phyloP scores from a whole-genome alignment of 2,888 invertebrate genomes.

The Ganaspis brasiliensis region DNA sequence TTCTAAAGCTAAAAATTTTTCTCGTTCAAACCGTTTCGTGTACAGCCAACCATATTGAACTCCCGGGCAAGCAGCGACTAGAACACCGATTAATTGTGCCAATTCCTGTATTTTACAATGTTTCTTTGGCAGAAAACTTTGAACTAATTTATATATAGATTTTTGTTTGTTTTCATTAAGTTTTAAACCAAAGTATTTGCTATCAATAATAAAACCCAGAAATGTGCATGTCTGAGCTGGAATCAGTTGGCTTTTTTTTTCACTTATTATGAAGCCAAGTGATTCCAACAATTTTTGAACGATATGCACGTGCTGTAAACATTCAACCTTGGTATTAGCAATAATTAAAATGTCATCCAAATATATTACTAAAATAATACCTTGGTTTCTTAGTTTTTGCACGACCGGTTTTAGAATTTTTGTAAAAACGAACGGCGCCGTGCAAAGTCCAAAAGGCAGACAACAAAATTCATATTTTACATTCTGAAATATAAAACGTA shows the following conservation, averaged over 20 bases:
- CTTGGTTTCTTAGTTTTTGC: conserved; percentile 17
- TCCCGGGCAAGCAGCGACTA: conserved; percentile 49
- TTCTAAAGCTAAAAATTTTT: conserved; percentile 49
- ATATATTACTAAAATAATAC: conserved; percentile 33
- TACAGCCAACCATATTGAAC: conserved; percentile 54
- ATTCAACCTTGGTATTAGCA: not conserved
- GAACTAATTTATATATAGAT: conserved; percentile 13
- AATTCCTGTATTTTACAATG: conserved; percentile 51
- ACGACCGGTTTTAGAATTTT: conserved; percentile 48
- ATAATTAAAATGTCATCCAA: conserved; percentile 46
- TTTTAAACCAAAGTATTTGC: conserved; percentile 30
- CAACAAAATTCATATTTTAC: conserved; percentile 29
- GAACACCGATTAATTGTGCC: conserved; percentile 49
- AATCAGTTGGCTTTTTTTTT: conserved; percentile 43
- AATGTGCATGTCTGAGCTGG: conserved; percentile 41
- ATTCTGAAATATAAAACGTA: conserved; percentile 43
- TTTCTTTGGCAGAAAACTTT: not conserved
- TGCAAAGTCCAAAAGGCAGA: conserved; percentile 37
- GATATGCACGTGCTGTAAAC: not conserved
- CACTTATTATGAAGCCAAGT: conserved; percentile 46
- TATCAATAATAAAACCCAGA: conserved; percentile 51
- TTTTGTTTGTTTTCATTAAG: conserved; percentile 47
- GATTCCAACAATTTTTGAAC: conserved; percentile 15
- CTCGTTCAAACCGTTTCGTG: conserved; percentile 51
- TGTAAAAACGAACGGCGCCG: conserved; percentile 42